Conservation (phyloP, 2,888 invertebrate genomes). For the Eilema caniola region DNA sequence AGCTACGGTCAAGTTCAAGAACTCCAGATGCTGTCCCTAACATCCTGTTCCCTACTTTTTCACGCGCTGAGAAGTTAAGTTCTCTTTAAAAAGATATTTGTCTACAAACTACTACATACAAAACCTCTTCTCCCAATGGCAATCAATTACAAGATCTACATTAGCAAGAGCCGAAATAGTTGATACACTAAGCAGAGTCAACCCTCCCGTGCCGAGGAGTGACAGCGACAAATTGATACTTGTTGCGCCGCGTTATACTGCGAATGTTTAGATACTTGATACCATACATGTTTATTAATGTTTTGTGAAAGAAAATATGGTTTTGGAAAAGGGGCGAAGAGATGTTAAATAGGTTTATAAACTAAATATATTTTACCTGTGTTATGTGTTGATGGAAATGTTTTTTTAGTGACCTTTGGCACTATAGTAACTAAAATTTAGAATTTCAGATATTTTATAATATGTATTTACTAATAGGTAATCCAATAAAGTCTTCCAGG, state of each 20-base stretch:
- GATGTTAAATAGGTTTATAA: constrained; percentile 5
- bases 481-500: no score
- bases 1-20: no score
- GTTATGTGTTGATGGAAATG: not conserved
- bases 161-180: constrained; percentile 55
- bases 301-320: constrained; percentile 19
- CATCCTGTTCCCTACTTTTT: no score
- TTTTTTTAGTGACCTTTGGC: not conserved
- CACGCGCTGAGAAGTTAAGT: not conserved
- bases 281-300: constrained; percentile 52
- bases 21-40: not conserved
- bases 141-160: constrained; percentile 46
- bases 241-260: constrained; percentile 63
- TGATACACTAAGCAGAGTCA: constrained; percentile 50
- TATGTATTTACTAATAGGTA: no score
- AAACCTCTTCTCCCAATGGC: constrained; percentile 32
- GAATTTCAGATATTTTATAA: no score
- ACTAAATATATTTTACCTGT: not conserved
- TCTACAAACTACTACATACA: constrained; percentile 1
- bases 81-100: not conserved
- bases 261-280: constrained; percentile 47
- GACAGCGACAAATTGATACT: constrained; percentile 76
- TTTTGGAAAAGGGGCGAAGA: constrained; percentile 17
- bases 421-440: not conserved
- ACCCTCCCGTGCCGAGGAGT: constrained; percentile 54